A percentile compares a stretch with the other conserved stretches of the same genome.
Evolutionary conservation across 2,888 invertebrate species (phyloP).

Genomic region (Tryphoninae sp.): DNA sequence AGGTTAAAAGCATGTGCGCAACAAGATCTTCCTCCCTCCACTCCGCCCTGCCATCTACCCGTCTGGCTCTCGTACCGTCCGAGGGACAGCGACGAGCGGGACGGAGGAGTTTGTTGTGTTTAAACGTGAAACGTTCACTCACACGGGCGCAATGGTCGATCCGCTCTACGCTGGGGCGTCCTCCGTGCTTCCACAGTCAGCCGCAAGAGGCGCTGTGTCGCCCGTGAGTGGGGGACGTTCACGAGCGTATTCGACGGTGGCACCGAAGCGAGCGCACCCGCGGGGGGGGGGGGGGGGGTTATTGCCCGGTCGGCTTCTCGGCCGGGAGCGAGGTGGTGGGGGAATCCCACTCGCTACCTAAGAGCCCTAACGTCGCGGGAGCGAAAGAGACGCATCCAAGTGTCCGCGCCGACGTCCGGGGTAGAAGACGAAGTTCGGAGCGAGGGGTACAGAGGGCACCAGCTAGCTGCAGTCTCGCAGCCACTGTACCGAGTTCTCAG

Average conservation of each 20-base stretch:
- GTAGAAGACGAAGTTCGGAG: conserved; percentile 30
- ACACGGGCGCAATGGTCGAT: not conserved
- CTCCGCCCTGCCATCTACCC: not conserved
- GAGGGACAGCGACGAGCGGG: not conserved
- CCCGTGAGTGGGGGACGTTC: conserved; percentile 62
- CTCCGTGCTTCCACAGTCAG: conserved; percentile 66
- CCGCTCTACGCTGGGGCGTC: conserved; percentile 54
- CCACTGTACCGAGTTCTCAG: conserved; percentile 69
- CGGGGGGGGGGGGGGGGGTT: conserved; percentile 39
- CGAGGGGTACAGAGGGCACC: conserved; percentile 47
- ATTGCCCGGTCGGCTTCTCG: conserved; percentile 29
- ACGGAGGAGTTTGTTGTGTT: not conserved
- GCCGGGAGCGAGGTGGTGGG: conserved; percentile 30
- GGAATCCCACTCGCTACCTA: conserved; percentile 4
- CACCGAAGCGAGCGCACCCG: conserved; percentile 46
- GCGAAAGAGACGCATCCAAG: conserved; percentile 32
- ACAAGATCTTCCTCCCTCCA: not conserved
- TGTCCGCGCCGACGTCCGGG: conserved; percentile 24
- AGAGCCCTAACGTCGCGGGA: not conserved
- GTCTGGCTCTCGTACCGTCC: not conserved
- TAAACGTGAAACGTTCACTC: not conserved
- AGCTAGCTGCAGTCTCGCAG: conserved; percentile 73
- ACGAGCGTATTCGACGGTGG: conserved; percentile 16
- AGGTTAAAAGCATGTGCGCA: conserved; percentile 6
- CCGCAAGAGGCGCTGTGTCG: conserved; percentile 65